Base-by-base conservation (phyloP, 2,888 invertebrate species). In the Parnassius smintheus region DNA sequence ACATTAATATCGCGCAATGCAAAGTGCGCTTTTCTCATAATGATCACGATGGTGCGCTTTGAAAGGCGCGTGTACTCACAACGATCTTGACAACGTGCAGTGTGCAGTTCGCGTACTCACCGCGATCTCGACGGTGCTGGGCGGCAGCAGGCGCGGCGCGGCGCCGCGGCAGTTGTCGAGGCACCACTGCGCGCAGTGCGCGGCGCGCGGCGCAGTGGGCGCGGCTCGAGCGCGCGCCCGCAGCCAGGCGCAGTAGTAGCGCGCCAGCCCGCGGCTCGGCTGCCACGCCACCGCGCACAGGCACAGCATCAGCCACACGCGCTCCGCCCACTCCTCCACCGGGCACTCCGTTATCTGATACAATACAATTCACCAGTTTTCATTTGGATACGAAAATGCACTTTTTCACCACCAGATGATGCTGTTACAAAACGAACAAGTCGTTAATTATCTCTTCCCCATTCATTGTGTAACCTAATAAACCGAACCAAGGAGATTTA, bases 111-210 rank as follows among this genome's bases (percentile, higher is more conserved):
- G 78, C 0, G 87, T 25, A 25, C 94, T 93, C 83, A 96, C 97
- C 59, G 98, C 97, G 59, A 98, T 96, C 92, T 98, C 98, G 2
- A 98, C 97, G 48, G 97, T 96, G 48, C 98, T 98, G 0, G 98
- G 98, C 50, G 98, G 96, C 83, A 95, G 94, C 70, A 95, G 95
- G 50, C 98, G 85, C 1, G 96, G 95, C 82, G 97, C 96, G 4
- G 96, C 96, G 68, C 96, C 96, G 69, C 97, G 95, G 74, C 98
- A 96, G 90, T 98, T 98, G 78, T 98, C 98, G 60, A 98, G 92
- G 80, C 98, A 98, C 96, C 98, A 98, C 83, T 97, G 96, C 10
- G 98, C 97, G 79, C 97, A 98, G 82, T 98, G 97, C n/a, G 87
- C 85, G 54, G 88, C 80, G 42, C 91, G 75, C n/a, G 67, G 67